Conservation (phyloP, 2,888 invertebrate genomes). For the Cylindroiulus punctatus region DNA sequence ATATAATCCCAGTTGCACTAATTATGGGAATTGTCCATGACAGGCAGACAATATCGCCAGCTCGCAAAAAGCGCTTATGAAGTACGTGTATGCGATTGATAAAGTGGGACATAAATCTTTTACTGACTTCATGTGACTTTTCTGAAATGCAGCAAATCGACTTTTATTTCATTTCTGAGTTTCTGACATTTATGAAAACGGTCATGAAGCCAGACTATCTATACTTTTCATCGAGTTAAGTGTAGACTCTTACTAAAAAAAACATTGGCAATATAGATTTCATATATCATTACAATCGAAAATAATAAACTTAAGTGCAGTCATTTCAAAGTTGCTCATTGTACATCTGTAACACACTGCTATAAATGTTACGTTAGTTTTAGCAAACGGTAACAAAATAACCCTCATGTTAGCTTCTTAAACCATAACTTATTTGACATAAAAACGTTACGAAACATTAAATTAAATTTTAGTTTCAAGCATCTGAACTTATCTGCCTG, state of each 20-base stretch:
- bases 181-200: conserved; percentile 34
- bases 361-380: background rate
- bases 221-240: conserved; percentile 43
- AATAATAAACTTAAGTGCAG: conserved; percentile 36
- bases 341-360: background rate
- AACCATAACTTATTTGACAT: background rate
- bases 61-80: conserved; percentile 21
- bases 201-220: background rate
- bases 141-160: background rate
- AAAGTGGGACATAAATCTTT: conserved; percentile 39
- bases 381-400: background rate
- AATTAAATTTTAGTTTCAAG: too few species aligned
- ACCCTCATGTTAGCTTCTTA: background rate
- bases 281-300: conserved; percentile 40
- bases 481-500: too few species aligned
- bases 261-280: conserved; percentile 6
- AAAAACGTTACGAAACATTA: too few species aligned
- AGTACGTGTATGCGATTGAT: conserved; percentile 31
- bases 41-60: background rate
- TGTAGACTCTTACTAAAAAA: background rate
- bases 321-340: background rate
- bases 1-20: background rate
- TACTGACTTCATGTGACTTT: conserved; percentile 5
- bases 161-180: conserved; percentile 30
- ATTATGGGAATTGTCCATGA: conserved; percentile 11